Evolutionary conservation across 1,140 invertebrate genomes (phyloP), one percentile per base, ranked within the genome.

Genomic region (Proctacanthus coquilletti): DNA sequence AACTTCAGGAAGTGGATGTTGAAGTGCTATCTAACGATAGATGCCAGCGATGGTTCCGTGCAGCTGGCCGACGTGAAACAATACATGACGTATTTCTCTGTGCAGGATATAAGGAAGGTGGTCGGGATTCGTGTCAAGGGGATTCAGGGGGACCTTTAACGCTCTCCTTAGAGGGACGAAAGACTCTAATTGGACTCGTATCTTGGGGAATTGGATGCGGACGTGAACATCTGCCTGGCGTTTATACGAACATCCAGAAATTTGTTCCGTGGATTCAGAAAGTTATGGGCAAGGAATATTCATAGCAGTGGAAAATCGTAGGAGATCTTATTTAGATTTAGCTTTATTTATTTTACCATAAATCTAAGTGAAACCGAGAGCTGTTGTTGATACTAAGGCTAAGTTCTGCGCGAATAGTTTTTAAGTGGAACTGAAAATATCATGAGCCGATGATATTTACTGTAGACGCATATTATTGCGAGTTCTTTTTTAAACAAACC

Each of bases 31-130:
- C 84, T 2, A 92, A 92, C 50, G 80, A 87, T 49, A 70, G 84
- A 36, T 94, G 88, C 52, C 88, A 93, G 60, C 63, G 78, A 25
- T 92, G 87, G 89, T 94, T 92, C 56, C 67, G 81, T 38, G 76
- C 84, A 11, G 89, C 87, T 0, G 87, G 87, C 5, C 65, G 87
- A 35, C 65, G 84, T 25, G 88, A 93, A 64, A 85, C 80, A 1
- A 93, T 95, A 44, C 84, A 88, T 43, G 84, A 93, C 46, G 87
- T 92, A 1, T 93, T 95, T 56, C 65, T 93, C 1, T 95, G 89
- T 57, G 88, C 88, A 3, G 89, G 89, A 18, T 87, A 87, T 42
- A 84, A 87, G 58, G 81, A 88, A 60, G 83, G 55, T 15, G 55
- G 55, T 8, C 51, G 55, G 1, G 55, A 58, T n/a, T 58, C 55